Base-by-base conservation (phyloP, 2,797 vertebrate species). In the Poeciliopsis paucimaculata region DNA sequence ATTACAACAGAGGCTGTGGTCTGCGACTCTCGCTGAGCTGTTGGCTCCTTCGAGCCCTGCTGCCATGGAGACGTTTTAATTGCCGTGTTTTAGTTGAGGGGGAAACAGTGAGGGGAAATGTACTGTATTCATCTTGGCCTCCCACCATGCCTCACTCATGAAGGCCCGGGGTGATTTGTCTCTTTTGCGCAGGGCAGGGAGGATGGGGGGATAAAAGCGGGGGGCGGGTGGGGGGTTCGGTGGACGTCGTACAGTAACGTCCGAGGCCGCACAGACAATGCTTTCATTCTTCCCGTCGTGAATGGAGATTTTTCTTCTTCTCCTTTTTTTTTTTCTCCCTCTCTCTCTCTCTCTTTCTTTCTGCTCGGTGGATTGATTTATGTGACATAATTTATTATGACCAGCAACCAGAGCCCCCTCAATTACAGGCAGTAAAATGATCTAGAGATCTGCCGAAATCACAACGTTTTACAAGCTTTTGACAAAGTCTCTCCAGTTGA, bases 361-460 rank as follows among this genome's bases (percentile, higher is more conserved):
- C 76, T 77, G 68, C 86, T 75, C 75, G 39, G 77, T 4, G 51
- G 89, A 94, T 94, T 95, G 91, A 94, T 94, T 93, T 91, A 92
- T 92, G 88, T 90, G 93, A 94, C 92, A 93, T 93, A 91, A 93
- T 93, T 94, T 93, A 92, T 92, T 92, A 92, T 90, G 91, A 88
- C 90, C 92, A 82, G 84, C 85, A 18, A 87, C 81, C 76, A 85
- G 53, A 84, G 89, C 90, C 86, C 82, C 90, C 92, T 90, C 90
- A 80, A 88, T 94, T 91, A 90, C 92, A 92, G 81, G 85, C 72
- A 73, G 92, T 91, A 92, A 93, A 92, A 89, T 82, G 86, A 93
- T 91, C 91, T 82, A 47, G 80, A 91, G 86, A 93, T 93, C 93
- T 92, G 83, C 87, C 90, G 83, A 90, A 93, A 93, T 93, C 90